Evolutionary conservation across 2,888 invertebrate genomes (phyloP), one percentile per base, ranked within the genome.

Genomic region (Dolichopus griseipennis): DNA sequence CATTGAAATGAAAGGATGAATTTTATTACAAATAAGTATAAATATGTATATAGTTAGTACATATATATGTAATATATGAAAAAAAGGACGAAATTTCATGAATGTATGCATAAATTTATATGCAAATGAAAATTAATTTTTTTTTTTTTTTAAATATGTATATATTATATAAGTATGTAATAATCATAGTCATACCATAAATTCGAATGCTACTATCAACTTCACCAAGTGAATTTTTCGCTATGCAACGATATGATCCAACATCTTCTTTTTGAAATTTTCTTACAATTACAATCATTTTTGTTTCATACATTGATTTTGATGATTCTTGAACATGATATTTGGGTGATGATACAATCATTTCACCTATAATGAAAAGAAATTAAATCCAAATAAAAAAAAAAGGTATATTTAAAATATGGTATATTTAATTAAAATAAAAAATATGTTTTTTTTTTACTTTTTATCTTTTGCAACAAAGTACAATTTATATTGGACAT

Each of bases 171-270:
- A 62, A 61, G 12, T 37, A 37, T 37, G 37, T 37, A 8, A 37
- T n/a, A 52, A 52, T 52, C 18, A 52, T 52, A 12, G 68, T 78
- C 78, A 87, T 81, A 94, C 95, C 93, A 79, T 94, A 93, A 67
- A 95, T 83, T 72, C 93, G 86, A 75, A 95, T 93, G 76, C 88
- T 89, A 81, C 92, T 92, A 78, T 94, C 93, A 22, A 92, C 92
- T 79, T 93, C 93, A 1, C 94, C 94, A 3, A 94, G 84, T 0
- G 91, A 91, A 81, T 92, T 93, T 79, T 92, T 92, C 41, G 93
- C 93, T 69, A 92, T 90, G 78, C 95, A 95, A 67, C 88, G 84
- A 82, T 94, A 95, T 1, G 90, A 89, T 34, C 94, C 93, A 10
- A 90, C 87, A 77, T 93, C 93, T 52, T 85, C 85, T 69, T 85